A percentile compares a stretch with the other conserved stretches of the same genome.
These are phyloP conservation scores for Enteromius radiatus DNA, from an alignment of 2,797 vertebrate genomes.

Conservation along the genomic window DNA sequence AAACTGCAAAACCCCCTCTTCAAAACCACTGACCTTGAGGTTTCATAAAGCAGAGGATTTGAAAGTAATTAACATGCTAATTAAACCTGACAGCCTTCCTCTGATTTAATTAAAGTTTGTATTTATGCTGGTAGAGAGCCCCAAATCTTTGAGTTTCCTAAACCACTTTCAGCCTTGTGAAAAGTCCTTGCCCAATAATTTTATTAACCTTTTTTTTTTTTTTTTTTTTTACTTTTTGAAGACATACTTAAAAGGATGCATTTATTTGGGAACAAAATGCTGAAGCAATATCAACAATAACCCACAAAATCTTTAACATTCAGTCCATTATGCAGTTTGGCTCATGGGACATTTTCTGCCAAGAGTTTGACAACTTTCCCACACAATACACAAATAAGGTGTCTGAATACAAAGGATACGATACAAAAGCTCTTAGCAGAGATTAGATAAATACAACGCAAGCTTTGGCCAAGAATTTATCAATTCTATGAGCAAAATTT, in stretches of 20 bases:
- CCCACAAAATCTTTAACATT: not conserved
- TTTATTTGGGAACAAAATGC: not conserved
- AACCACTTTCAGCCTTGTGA: conserved; percentile 5
- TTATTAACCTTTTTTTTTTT: not conserved
- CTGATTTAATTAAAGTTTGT: not conserved
- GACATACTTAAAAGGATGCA: not conserved
- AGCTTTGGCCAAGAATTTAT: not conserved
- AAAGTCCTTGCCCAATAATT: not conserved
- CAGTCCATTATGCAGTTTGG: not conserved
- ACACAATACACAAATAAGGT: not conserved
- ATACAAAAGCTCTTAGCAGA: not conserved
- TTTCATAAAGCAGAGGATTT: conserved; percentile 7
- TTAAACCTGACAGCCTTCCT: conserved; percentile 10
- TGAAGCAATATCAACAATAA: not conserved
- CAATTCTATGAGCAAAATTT: not conserved
- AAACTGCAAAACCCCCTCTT: not conserved
- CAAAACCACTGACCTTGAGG: conserved; percentile 29
- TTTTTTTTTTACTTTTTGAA: not conserved
- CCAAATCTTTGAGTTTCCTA: conserved; percentile 1
- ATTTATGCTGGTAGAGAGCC: not conserved
- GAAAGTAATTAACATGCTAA: conserved; percentile 12
- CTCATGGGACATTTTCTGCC: not conserved
- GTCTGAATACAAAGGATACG: conserved; percentile 15
- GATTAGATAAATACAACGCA: not conserved
- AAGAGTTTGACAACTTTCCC: conserved; percentile 6